These are phyloP conservation scores for Abrostola triplasia DNA, from an alignment of 2,888 invertebrate species.

Conservation along the genomic window DNA sequence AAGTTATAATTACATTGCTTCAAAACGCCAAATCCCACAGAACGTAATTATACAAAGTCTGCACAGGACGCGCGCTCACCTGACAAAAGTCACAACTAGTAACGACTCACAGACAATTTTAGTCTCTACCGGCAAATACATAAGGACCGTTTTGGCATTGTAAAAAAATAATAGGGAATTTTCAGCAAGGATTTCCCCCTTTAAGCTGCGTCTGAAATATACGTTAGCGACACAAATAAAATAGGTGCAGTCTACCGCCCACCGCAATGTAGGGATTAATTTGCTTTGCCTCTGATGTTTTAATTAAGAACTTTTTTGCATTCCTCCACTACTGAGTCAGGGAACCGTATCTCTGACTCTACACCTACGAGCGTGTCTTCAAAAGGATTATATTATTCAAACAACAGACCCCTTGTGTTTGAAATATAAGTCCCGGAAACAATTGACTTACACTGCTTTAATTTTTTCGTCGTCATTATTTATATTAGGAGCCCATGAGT, in stretches of 20 bases:
- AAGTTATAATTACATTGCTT: conserved; percentile 73
- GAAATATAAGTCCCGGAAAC: conserved; percentile 67
- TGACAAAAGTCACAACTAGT: conserved; percentile 62
- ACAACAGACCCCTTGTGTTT: conserved; percentile 42
- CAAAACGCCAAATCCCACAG: conserved; percentile 67
- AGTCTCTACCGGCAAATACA: conserved; percentile 46
- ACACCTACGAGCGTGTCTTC: conserved; percentile 18
- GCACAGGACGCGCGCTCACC: conserved; percentile 70
- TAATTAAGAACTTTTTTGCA: conserved; percentile 74
- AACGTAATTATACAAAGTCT: conserved; percentile 80
- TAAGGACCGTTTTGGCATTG: conserved; percentile 60
- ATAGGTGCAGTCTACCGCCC: conserved; percentile 78
- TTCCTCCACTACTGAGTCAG: conserved; percentile 48
- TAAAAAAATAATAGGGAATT: conserved; percentile 55
- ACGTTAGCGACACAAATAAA: conserved; percentile 78
- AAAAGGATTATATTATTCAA: conserved; percentile 38
- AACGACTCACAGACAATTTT: conserved; percentile 47
- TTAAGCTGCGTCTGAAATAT: conserved; percentile 77
- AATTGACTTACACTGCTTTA: conserved; percentile 71
- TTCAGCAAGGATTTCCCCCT: conserved; percentile 77
- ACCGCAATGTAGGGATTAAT: conserved; percentile 72
- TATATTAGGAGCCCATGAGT: conserved; percentile 80
- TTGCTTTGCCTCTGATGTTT: conserved; percentile 77
- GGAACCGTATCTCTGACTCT: conserved; percentile 17
- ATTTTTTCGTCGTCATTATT: conserved; percentile 79